Conservation (phyloP, 2,888 invertebrate genomes). For the Nesidiocoris tenuis region DNA sequence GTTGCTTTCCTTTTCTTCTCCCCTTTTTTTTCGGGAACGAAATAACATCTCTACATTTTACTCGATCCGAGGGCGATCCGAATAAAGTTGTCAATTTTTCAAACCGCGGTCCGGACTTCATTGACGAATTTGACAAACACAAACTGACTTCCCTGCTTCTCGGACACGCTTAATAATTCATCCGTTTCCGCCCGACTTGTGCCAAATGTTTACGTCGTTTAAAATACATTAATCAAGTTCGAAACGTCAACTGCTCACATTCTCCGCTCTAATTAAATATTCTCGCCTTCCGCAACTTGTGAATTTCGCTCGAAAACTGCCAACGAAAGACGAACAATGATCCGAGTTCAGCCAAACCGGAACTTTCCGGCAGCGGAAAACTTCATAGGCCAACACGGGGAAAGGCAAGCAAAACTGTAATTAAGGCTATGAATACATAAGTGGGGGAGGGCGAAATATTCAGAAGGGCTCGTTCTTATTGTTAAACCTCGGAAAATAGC, state of each 20-base stretch:
- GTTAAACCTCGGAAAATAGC: too few species aligned
- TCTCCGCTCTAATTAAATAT: background rate
- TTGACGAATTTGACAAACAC: too few species aligned
- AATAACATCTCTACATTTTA: too few species aligned
- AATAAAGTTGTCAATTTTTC: too few species aligned
- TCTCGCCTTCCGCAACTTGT: background rate
- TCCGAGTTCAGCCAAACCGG: background rate
- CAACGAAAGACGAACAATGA: background rate
- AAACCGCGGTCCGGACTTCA: too few species aligned
- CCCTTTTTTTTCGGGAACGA: background rate
- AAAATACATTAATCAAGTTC: background rate
- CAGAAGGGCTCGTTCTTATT: background rate
- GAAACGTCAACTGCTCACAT: background rate
- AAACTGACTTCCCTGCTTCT: too few species aligned
- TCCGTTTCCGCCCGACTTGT: too few species aligned
- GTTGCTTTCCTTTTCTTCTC: background rate
- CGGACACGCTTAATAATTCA: too few species aligned
- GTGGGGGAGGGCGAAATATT: constrained; percentile 22
- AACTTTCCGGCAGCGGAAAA: constrained; percentile 3
- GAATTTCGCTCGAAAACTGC: background rate
- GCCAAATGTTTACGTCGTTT: too few species aligned
- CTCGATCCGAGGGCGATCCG: too few species aligned
- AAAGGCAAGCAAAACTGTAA: constrained; percentile 13
- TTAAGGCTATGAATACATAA: constrained; percentile 29
- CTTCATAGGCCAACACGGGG: background rate